Base-by-base conservation (phyloP, 2,113 vertebrate species). In the Anhinga rufa region DNA sequence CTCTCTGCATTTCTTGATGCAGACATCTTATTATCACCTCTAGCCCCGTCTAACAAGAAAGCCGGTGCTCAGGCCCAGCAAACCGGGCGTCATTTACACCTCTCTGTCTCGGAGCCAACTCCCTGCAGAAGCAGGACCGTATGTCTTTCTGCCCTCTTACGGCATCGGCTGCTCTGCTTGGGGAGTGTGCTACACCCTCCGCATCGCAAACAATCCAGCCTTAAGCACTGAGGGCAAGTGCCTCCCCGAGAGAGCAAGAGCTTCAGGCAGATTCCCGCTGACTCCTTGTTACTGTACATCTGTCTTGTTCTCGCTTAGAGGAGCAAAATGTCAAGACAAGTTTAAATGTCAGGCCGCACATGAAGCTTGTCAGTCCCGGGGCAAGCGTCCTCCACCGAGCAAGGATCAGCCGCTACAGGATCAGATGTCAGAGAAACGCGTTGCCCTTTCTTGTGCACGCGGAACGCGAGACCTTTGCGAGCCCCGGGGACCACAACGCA, bases 381-480 rank as follows among this genome's bases (percentile, higher is more conserved):
- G 13, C 0, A 20, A 64, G 61, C 71, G 52, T 64, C 72, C 29
- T 69, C 66, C 14, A 1, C 1, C 8, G 25, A 90, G 66, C 61
- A 42, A 58, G 44, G 66, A 74, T 58, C n/a, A 51, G 19, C 57
- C 0, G 1, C 75, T 38, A 7, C 61, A 51, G 36, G 36, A 54
- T 29, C 32, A 31, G 51, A 32, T 0, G 0, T 15, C 0, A 0
- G 44, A 75, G 28, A 14, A 57, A 44, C 0, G 5, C 3, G 46
- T 32, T 77, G 48, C 81, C 77, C 76, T 77, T 82, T 62, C 36
- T 25, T 40, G 36, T 16, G 44, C 36, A 4, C 4, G 36, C n/a
- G 14, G 16, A 7, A 32, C 0, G 0, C 20, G 18, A 36, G 29
- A 64, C 32, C 26, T 82, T 28, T 61, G 58, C 0, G 5, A 71